A percentile compares a stretch with the other conserved stretches of the same genome.
Conservation (phyloP, 2,888 invertebrate species). For the Eledona agricola region DNA sequence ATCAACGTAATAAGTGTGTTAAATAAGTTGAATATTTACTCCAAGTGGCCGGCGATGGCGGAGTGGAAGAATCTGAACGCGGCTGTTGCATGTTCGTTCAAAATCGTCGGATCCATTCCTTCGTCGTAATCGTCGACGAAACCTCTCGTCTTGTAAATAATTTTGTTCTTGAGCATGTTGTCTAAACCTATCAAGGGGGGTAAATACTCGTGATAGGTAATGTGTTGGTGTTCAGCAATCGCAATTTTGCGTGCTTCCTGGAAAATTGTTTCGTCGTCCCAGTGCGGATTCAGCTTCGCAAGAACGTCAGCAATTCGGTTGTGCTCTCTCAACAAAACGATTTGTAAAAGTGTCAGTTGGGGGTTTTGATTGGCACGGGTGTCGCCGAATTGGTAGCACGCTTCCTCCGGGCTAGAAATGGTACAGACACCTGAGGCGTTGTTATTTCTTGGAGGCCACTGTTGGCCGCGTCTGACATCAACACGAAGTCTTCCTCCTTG, state of each 20-base stretch:
- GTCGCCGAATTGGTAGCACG: conserved; percentile 80
- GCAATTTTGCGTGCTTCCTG: conserved; percentile 77
- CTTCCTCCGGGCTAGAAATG: conserved; percentile 68
- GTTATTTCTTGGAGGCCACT: conserved; percentile 75
- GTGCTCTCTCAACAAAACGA: conserved; percentile 75
- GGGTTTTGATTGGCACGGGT: conserved; percentile 76
- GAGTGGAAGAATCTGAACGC: conserved; percentile 80
- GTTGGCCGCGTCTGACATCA: conserved; percentile 69
- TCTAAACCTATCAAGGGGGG: conserved; percentile 75
- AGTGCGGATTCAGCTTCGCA: conserved; percentile 74
- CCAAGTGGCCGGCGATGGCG: conserved; percentile 73
- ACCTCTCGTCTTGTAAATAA: conserved; percentile 68
- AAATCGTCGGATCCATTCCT: conserved; percentile 69
- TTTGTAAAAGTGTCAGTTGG: conserved; percentile 74
- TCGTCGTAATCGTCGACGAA: conserved; percentile 76
- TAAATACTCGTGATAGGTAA: conserved; percentile 80
- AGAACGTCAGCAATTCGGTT: conserved; percentile 74
- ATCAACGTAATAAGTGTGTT: background rate
- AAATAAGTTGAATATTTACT: conserved; percentile 64
- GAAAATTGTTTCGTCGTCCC: conserved; percentile 77
- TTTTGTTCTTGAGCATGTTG: conserved; percentile 71
- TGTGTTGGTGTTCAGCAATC: conserved; percentile 75
- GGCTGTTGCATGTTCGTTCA: conserved; percentile 77
- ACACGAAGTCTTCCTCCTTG: conserved; percentile 75
- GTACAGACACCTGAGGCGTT: conserved; percentile 77